Percentiles rank a stretch among this genome's conserved stretches.
Evolutionary conservation across 2,888 invertebrate genomes (phyloP).

Genomic region (Phyto melanocephala): DNA sequence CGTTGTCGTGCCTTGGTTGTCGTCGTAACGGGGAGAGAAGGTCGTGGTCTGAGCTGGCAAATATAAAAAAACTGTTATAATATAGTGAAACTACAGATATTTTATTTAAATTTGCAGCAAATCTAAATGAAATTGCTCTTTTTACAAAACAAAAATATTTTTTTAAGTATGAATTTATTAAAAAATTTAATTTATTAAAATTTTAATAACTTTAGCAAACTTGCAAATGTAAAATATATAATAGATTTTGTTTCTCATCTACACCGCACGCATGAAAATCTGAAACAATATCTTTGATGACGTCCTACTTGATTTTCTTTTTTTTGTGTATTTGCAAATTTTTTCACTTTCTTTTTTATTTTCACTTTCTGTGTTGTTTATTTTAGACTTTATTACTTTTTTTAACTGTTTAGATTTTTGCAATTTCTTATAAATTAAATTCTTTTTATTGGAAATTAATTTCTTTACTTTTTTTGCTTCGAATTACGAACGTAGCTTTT

Average conservation of each 20-base stretch:
- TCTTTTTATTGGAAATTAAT: slow-evolving; percentile 35
- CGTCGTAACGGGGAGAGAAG: slow-evolving; percentile 57
- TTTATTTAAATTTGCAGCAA: not conserved
- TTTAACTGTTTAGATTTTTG: not conserved
- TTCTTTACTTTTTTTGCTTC: slow-evolving; percentile 40
- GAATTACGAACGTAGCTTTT: slow-evolving; percentile 41
- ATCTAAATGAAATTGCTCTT: not conserved
- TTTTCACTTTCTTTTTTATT: not conserved
- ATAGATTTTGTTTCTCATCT: slow-evolving; percentile 16
- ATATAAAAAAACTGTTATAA: slow-evolving; percentile 27
- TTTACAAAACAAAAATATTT: too few species aligned
- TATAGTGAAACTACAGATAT: not conserved
- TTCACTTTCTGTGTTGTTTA: not conserved
- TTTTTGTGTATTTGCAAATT: slow-evolving; percentile 23
- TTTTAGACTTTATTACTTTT: not conserved
- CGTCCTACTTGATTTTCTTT: slow-evolving; percentile 46
- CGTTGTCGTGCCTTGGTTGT: slow-evolving; percentile 5
- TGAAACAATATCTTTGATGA: slow-evolving; percentile 58
- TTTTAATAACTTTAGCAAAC: not conserved
- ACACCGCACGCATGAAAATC: slow-evolving; percentile 1
- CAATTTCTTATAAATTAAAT: slow-evolving; percentile 14
- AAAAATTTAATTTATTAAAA: too few species aligned
- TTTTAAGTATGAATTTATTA: too few species aligned
- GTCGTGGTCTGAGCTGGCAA: slow-evolving; percentile 63
- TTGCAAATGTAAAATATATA: not conserved